phyloP scores from a whole-genome alignment of 1,140 invertebrate genomes.

The Cephus cinctus region DNA sequence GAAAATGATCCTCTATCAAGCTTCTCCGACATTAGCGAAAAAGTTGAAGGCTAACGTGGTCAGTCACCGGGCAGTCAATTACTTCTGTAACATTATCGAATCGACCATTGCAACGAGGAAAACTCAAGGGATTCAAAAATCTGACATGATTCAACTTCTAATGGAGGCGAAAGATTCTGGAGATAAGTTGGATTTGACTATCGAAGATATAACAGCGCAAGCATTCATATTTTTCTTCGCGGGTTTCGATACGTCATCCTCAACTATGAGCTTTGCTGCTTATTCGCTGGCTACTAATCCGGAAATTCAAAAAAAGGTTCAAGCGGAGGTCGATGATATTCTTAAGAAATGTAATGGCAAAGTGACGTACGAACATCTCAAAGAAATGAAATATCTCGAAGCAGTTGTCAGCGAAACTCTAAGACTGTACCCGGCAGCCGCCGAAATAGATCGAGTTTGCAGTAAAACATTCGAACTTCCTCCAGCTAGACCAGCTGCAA shows the following conservation, averaged over 20 bases:
- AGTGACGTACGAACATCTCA: constrained; percentile 1
- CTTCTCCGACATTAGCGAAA: constrained; percentile 28
- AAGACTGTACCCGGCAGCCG: background rate
- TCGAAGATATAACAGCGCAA: constrained; percentile 62
- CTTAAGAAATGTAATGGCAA: constrained; percentile 24
- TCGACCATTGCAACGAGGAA: constrained; percentile 48
- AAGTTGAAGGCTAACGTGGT: constrained; percentile 16
- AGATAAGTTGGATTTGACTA: constrained; percentile 44
- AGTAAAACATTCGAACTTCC: constrained; percentile 31
- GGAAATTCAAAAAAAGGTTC: constrained; percentile 58
- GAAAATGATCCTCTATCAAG: background rate
- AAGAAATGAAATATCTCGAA: background rate
- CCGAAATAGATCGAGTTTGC: constrained; percentile 56
- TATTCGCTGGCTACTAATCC: constrained; percentile 60
- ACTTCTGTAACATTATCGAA: constrained; percentile 40
- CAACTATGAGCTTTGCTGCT: constrained; percentile 59
- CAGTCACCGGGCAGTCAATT: constrained; percentile 17
- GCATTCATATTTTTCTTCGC: constrained; percentile 65
- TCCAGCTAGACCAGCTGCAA: constrained; percentile 25
- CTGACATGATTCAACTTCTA: constrained; percentile 50
- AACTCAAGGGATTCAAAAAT: constrained; percentile 39
- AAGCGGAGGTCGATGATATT: constrained; percentile 58
- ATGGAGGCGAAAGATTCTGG: constrained; percentile 43
- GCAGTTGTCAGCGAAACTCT: background rate
- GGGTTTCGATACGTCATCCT: constrained; percentile 71